Evolutionary conservation across 2,888 invertebrate species (phyloP), one percentile per base, ranked within the genome.

Genomic region (Xestia sexstrigata): DNA sequence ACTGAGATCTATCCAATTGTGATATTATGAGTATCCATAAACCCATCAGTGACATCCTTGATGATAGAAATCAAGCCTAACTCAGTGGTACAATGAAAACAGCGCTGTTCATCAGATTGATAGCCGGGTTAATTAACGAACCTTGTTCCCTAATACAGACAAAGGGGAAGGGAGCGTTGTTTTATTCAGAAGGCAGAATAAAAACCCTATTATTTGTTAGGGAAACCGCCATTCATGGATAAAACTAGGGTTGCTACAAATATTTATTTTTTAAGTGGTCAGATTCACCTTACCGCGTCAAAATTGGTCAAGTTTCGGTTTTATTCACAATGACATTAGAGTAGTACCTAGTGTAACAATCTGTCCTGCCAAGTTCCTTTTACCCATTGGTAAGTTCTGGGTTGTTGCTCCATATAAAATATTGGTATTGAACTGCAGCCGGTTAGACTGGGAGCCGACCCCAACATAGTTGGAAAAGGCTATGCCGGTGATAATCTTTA

Each of bases 61-160:
- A 67, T 70, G n/a, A 63, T 83, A 69, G 69, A 82, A 82, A 85
- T 85, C 69, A 73, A 78, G 76, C 71, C 80, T 82, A 83, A 89
- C 83, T 86, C 81, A 83, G 73, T 80, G 68, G 67, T 74, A 84
- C 88, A 89, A 89, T 89, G 87, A 84, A 81, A 88, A 81, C 65
- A 89, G 80, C 85, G 77, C 71, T 85, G 78, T 79, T 84, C 88
- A 87, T 83, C 76, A 89, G 87, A 91, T 90, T 89, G 89, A 90
- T 91, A 83, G 85, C 85, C 70, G 76, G 81, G 81, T 90, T 91
- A 91, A 90, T 91, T 91, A 91, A 88, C 84, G 84, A 89, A 88
- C 85, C 81, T 58, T 88, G 84, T 82, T 83, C 78, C 69, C 68
- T 81, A 70, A 82, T 77, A 66, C 76, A 77, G 70, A 85, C 78